Percentiles rank a stretch among this genome's conserved stretches.
These are phyloP conservation scores for Mesocricetus auratus DNA, from an alignment of 2,113 vertebrate species.

Conservation along the genomic window DNA sequence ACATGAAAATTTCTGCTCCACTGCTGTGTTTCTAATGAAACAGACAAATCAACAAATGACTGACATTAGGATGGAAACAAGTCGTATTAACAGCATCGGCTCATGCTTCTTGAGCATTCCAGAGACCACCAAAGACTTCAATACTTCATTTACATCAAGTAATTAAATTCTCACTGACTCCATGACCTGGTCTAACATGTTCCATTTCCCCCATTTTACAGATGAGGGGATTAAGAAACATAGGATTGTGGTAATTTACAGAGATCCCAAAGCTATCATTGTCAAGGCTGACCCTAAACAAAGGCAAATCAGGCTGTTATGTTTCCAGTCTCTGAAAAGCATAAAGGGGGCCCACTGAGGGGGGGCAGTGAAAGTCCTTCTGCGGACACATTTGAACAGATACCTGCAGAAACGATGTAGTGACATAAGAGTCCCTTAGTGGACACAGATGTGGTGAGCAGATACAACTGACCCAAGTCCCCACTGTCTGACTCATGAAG, in stretches of 20 bases:
- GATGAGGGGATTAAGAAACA: background rate
- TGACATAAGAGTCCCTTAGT: background rate
- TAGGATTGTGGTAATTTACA: background rate
- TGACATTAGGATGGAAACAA: background rate
- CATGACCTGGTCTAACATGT: background rate
- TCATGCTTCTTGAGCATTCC: background rate
- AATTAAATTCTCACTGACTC: background rate
- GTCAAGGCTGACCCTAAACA: background rate
- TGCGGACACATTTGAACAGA: background rate
- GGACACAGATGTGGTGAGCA: rapidly evolving
- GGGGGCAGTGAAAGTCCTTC: background rate
- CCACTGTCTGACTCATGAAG: background rate
- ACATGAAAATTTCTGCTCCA: background rate
- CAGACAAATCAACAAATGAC: background rate
- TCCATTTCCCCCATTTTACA: conserved; percentile 32
- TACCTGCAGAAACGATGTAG: background rate
- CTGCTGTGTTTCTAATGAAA: background rate
- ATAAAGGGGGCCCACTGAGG: background rate
- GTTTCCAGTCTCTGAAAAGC: background rate
- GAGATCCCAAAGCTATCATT: background rate
- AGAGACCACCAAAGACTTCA: background rate
- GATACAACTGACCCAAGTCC: no score
- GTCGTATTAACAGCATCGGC: background rate
- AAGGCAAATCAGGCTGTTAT: background rate
- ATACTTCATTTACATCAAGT: background rate